Base-by-base conservation (phyloP, 2,797 vertebrate species). In the Cottoperca gobio region DNA sequence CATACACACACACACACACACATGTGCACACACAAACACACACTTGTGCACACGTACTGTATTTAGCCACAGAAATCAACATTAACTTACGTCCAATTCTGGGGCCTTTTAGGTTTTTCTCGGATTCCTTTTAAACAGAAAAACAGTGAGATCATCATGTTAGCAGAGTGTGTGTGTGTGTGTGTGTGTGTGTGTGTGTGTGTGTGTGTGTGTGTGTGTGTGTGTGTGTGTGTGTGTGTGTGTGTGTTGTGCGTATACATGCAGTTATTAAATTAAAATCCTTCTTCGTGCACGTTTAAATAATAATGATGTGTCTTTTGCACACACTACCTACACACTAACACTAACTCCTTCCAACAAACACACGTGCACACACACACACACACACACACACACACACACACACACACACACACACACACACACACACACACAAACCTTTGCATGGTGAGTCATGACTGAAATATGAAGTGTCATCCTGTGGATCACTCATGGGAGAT, bases 381-480 rank as follows among this genome's bases (percentile, higher is more conserved):
- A 70, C 72, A 75, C 54, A 42, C 54, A 50, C 28, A 19, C 53
- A 9, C 7, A 31, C n/a, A 12, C n/a, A 8, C 12, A 58, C 42
- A 57, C 60, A 55, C 28, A 31, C 49, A 37, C 40, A 28, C 46
- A 11, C 35, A 37, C 35, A 70, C 65, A 64, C 49, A 43, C 54
- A 52, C 59, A 59, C 64, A 61, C 62, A 59, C 50, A 49, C 61
- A 53, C 60, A 67, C 42, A 71, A 61, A 61, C 39, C 42, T 31
- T 31, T 9, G 1, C n/a, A 8, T 9, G 19, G 65, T 86, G 86
- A 89, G 53, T 89, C 76, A 89, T 54, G 61, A 24, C 16, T 61
- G 61, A 87, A 85, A 68, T 66, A 77, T 81, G 85, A 81, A 59
- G 61, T 69, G 74, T 76, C 73, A 60, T 82, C 7, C 16, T 12